Conservation (phyloP, 2,888 invertebrate species). For the Hemithea aestivaria region DNA sequence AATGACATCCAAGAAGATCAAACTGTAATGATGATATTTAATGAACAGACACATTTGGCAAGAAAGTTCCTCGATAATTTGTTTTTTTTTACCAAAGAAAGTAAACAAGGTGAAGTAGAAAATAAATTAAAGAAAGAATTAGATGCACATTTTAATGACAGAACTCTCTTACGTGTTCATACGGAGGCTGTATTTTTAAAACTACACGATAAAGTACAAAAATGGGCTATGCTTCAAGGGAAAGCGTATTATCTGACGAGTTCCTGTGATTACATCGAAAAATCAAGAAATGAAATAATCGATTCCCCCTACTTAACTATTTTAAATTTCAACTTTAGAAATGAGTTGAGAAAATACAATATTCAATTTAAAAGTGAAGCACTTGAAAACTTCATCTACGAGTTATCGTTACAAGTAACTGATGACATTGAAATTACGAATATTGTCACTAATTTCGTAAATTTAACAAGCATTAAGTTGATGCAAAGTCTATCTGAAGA, state of each 20-base stretch:
- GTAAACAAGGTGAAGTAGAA: constrained; percentile 37
- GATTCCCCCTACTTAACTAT: constrained; percentile 35
- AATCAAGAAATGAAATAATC: constrained; percentile 36
- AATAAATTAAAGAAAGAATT: constrained; percentile 35
- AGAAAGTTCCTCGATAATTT: constrained; percentile 33
- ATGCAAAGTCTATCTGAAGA: background rate
- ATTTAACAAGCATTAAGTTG: constrained; percentile 3
- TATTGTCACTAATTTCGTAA: background rate
- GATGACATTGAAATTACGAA: background rate
- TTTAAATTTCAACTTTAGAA: constrained; percentile 33
- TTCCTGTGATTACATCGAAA: constrained; percentile 30
- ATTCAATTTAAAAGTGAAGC: constrained; percentile 26
- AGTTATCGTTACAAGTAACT: background rate
- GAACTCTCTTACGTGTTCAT: constrained; percentile 29
- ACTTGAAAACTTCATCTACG: constrained; percentile 5
- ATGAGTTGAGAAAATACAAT: constrained; percentile 30
- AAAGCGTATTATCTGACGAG: constrained; percentile 33
- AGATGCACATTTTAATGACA: constrained; percentile 24
- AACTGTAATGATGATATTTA: constrained; percentile 30
- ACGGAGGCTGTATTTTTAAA: constrained; percentile 40
- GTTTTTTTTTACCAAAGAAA: constrained; percentile 42
- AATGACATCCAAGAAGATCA: too few relatives aligned
- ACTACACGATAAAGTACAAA: constrained; percentile 41
- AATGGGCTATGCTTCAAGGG: constrained; percentile 39
- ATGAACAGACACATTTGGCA: constrained; percentile 31